Conservation (phyloP, 1,140 invertebrate species). For the Drosophila arizonae region DNA sequence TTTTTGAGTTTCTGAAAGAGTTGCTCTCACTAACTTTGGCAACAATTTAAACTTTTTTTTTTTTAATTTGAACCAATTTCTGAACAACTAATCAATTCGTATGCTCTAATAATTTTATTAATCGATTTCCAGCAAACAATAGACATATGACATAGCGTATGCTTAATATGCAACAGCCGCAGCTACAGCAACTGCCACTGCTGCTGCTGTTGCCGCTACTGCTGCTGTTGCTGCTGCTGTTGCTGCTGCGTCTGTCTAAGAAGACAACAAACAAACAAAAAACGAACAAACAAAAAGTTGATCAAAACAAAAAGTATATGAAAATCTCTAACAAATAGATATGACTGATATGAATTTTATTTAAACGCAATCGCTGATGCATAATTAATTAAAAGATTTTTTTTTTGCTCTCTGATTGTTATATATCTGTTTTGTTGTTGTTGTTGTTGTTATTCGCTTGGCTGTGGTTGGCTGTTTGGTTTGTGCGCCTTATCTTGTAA, state of each 20-base stretch:
- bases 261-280: background rate
- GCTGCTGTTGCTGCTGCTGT: slow-evolving; percentile 26
- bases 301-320: slow-evolving; percentile 16
- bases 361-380: slow-evolving; percentile 79
- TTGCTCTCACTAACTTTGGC: too few relatives aligned
- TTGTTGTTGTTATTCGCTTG: slow-evolving; percentile 43
- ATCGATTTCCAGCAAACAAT: too few relatives aligned
- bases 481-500: slow-evolving; percentile 70
- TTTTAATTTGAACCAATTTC: too few relatives aligned
- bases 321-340: slow-evolving; percentile 48
- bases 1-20: too few relatives aligned
- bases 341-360: slow-evolving; percentile 67
- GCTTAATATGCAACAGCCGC: slow-evolving; percentile 40
- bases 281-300: background rate
- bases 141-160: slow-evolving; percentile 55
- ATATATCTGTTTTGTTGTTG: slow-evolving; percentile 46
- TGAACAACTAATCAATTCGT: too few relatives aligned
- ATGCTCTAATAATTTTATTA: too few relatives aligned
- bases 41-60: too few relatives aligned
- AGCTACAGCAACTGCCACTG: background rate
- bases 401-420: slow-evolving; percentile 36
- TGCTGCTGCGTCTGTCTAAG: slow-evolving; percentile 14
- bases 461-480: slow-evolving; percentile 45
- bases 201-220: slow-evolving; percentile 22
- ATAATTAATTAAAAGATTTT: slow-evolving; percentile 79